A percentile compares a stretch with the other conserved stretches of the same genome.
phyloP scores from a whole-genome alignment of 2,888 invertebrate genomes.

The Bursaphelenchus okinawaensis region DNA sequence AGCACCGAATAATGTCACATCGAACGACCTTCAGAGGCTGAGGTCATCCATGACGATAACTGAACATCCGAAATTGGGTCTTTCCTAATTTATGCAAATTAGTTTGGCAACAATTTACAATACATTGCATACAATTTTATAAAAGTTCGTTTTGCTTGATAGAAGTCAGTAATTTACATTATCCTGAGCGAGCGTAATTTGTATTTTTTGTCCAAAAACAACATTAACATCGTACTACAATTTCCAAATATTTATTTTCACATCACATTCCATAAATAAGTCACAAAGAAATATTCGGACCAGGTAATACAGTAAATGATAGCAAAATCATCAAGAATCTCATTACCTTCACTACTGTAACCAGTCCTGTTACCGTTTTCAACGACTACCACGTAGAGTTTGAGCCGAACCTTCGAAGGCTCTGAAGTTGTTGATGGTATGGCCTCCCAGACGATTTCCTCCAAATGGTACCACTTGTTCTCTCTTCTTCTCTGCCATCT shows the following conservation, averaged over 20 bases:
- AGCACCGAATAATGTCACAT: neutral
- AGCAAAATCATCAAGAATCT: too few species aligned
- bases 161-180: too few species aligned
- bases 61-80: neutral
- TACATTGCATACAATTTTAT: too few species aligned
- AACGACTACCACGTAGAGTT: neutral
- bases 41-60: neutral
- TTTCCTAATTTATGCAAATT: too few species aligned
- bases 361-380: neutral
- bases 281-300: neutral
- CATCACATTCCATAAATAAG: neutral
- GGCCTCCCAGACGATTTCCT: neutral
- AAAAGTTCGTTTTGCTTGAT: too few species aligned
- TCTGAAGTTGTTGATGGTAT: neutral
- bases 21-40: neutral
- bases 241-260: neutral
- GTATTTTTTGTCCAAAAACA: neutral
- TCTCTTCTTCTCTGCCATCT: constrained; percentile 11
- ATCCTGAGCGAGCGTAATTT: too few species aligned
- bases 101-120: too few species aligned
- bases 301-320: too few species aligned
- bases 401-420: constrained; percentile 3
- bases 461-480: neutral
- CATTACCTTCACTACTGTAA: too few species aligned
- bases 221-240: neutral